phyloP scores from a whole-genome alignment of 1,140 invertebrate species.

The Colletes latitarsis region DNA sequence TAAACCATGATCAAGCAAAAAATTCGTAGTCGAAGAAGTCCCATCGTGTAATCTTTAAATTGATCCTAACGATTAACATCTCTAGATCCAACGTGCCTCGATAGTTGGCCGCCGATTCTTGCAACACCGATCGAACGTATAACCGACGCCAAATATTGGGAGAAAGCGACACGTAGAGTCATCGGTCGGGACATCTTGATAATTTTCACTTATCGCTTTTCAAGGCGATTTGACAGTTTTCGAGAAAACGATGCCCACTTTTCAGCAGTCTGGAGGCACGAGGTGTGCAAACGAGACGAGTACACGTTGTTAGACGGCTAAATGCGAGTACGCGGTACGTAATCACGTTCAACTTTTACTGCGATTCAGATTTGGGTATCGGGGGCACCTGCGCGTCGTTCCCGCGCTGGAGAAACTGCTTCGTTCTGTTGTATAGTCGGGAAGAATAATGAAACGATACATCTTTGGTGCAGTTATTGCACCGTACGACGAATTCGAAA shows the following conservation, averaged over 20 bases:
- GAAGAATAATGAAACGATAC: slow-evolving; percentile 26
- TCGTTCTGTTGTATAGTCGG: slow-evolving; percentile 19
- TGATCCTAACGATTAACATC: too few relatives aligned
- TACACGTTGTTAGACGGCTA: not conserved
- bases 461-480: slow-evolving; percentile 18
- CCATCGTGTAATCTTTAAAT: too few relatives aligned
- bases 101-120: not conserved
- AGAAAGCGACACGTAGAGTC: slow-evolving; percentile 4
- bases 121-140: not conserved
- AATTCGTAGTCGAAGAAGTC: too few relatives aligned
- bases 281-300: not conserved
- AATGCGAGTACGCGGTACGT: slow-evolving; percentile 49
- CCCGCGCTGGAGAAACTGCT: slow-evolving; percentile 49
- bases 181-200: not conserved
- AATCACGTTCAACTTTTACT: slow-evolving; percentile 69
- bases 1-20: too few relatives aligned
- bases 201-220: not conserved
- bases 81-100: not conserved
- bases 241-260: not conserved
- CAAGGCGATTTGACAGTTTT: not conserved
- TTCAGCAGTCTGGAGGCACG: too few relatives aligned
- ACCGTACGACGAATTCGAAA: not conserved
- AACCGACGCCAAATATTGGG: not conserved
- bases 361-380: slow-evolving; percentile 68
- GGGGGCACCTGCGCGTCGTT: slow-evolving; percentile 63